These are phyloP conservation scores for Caerostris extrusa DNA, from an alignment of 1,140 invertebrate species.

Conservation along the genomic window DNA sequence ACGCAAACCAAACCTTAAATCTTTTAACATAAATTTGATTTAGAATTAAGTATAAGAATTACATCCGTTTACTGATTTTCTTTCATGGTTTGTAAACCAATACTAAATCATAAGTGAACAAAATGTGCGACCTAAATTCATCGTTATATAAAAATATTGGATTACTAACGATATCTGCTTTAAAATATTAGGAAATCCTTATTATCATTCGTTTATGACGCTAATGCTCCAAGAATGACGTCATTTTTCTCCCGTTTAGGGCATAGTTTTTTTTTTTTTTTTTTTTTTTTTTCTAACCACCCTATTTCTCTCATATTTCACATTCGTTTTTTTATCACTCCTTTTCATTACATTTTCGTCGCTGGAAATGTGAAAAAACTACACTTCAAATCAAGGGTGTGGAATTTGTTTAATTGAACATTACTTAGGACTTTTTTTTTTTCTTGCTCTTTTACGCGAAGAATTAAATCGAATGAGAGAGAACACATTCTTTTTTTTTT, in stretches of 20 bases:
- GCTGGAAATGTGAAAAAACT: not conserved
- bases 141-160: no score
- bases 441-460: not conserved
- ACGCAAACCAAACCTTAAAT: no score
- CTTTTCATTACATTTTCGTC: slow-evolving; percentile 13
- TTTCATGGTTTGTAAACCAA: no score
- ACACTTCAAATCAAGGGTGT: not conserved
- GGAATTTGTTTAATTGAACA: slow-evolving; percentile 14
- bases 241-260: not conserved
- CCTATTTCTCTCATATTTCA: slow-evolving; percentile 28
- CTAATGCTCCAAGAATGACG: not conserved
- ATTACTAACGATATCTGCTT: no score
- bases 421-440: slow-evolving; percentile 11
- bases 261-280: no score
- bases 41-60: no score
- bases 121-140: no score
- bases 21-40: no score
- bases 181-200: not conserved
- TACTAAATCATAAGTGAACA: no score
- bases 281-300: not conserved
- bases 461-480: slow-evolving; percentile 30
- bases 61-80: no score
- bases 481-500: not conserved
- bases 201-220: slow-evolving; percentile 15
- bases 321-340: not conserved